Conservation (phyloP, 2,113 vertebrate species). For the Brachionichthys hirsutus region DNA sequence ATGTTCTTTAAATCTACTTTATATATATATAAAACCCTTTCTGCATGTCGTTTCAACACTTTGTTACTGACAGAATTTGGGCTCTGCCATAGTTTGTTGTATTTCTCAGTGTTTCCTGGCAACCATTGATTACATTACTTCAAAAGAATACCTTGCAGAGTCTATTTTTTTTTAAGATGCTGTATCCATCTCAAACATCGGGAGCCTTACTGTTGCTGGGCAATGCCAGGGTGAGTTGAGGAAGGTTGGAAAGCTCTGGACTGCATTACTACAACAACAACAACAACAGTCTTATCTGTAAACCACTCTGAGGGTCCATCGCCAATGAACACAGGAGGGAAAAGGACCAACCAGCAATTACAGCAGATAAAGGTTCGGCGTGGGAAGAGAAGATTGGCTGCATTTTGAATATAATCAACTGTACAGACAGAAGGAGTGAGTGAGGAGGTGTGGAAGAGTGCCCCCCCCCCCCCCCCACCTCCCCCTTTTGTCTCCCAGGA, state of each 20-base stretch:
- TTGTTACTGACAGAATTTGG: no score
- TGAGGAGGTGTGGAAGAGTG: constrained; percentile 8
- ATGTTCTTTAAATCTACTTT: no score
- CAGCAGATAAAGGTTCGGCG: constrained; percentile 34
- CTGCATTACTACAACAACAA: neutral
- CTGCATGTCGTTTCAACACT: no score
- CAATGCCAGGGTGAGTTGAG: constrained; percentile 1
- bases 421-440: constrained; percentile 24
- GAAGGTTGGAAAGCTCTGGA: constrained; percentile 16
- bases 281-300: neutral
- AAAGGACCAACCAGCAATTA: constrained; percentile 24
- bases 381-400: constrained; percentile 26
- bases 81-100: no score
- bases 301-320: constrained; percentile 8
- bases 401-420: constrained; percentile 28
- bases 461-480: neutral
- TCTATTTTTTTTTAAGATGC: constrained; percentile 32
- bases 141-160: constrained; percentile 32
- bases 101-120: constrained; percentile 36
- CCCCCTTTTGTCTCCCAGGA: constrained; percentile 19
- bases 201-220: constrained; percentile 7
- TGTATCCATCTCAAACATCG: constrained; percentile 39
- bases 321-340: neutral
- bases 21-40: no score
- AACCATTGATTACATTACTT: constrained; percentile 36